Percentiles rank a stretch among this genome's conserved stretches.
Evolutionary conservation across 2,888 invertebrate genomes (phyloP).

Genomic region (Sarcophaga rosellei): DNA sequence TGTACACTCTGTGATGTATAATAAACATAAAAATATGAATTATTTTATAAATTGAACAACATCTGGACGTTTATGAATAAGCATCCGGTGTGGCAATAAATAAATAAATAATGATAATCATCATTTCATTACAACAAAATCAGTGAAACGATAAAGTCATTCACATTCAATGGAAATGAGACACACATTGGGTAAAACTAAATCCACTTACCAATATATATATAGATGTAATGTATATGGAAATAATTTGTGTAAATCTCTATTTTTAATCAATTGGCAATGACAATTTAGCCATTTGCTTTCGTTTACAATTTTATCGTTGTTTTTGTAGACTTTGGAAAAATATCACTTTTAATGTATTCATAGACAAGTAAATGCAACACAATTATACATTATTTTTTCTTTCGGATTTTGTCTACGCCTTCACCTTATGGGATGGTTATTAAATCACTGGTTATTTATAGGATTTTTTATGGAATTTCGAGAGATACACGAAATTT

Average conservation of each 20-base stretch:
- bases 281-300: constrained; percentile 5
- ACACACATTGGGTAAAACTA: not conserved
- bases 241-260: too few relatives aligned
- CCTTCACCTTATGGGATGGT: constrained; percentile 3
- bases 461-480: not conserved
- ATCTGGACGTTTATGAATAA: not conserved
- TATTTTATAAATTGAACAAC: constrained; percentile 14
- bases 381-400: constrained; percentile 27
- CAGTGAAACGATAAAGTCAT: not conserved
- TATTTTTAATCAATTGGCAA: not conserved
- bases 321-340: not conserved
- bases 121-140: too few relatives aligned
- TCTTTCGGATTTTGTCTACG: constrained; percentile 34
- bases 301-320: constrained; percentile 28
- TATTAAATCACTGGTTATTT: too few relatives aligned
- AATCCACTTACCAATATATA: constrained; percentile 24
- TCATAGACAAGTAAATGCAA: constrained; percentile 20
- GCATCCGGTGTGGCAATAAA: constrained; percentile 13
- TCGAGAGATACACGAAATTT: constrained; percentile 8
- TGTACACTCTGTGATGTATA: too few relatives aligned
- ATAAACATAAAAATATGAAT: not conserved
- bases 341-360: constrained; percentile 14
- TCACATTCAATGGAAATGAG: constrained; percentile 12
- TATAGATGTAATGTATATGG: not conserved
- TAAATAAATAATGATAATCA: constrained; percentile 18